Percentiles rank a stretch among this genome's conserved stretches.
These are phyloP conservation scores for Phodopus roborovskii DNA, from an alignment of 2,113 vertebrate genomes.

Conservation along the genomic window DNA sequence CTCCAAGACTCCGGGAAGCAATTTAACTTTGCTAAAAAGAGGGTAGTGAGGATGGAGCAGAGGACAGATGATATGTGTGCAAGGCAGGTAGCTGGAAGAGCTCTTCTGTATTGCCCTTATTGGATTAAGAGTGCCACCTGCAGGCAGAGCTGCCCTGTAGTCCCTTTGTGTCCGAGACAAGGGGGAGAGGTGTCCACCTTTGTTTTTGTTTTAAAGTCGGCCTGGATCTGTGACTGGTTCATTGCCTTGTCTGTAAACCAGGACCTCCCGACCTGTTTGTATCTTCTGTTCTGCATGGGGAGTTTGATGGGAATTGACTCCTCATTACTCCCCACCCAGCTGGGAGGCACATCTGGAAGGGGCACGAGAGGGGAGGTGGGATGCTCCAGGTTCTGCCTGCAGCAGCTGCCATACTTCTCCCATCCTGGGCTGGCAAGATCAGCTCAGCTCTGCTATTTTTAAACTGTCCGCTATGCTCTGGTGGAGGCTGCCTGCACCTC, in stretches of 20 bases:
- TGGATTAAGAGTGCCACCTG: not conserved
- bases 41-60: not conserved
- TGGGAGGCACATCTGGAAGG: not conserved
- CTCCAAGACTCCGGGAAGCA: not conserved
- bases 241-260: rapidly evolving
- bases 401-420: conserved; percentile 61
- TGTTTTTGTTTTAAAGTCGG: not conserved
- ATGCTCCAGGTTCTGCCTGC: not conserved
- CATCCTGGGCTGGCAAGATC: conserved; percentile 57
- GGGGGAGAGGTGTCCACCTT: not conserved
- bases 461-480: conserved; percentile 76
- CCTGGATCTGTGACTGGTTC: not conserved
- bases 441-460: conserved; percentile 81
- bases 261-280: not conserved
- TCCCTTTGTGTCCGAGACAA: not conserved
- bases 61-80: not conserved
- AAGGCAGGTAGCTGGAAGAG: not conserved
- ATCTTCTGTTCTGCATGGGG: rapidly evolving
- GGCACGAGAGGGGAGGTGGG: not conserved
- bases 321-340: not conserved
- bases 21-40: not conserved
- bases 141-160: not conserved
- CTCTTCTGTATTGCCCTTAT: not conserved
- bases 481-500: conserved; percentile 37
- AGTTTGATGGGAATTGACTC: not conserved